These are phyloP conservation scores for Falcaria lacertinaria DNA, from an alignment of 2,888 invertebrate species.

Conservation along the genomic window DNA sequence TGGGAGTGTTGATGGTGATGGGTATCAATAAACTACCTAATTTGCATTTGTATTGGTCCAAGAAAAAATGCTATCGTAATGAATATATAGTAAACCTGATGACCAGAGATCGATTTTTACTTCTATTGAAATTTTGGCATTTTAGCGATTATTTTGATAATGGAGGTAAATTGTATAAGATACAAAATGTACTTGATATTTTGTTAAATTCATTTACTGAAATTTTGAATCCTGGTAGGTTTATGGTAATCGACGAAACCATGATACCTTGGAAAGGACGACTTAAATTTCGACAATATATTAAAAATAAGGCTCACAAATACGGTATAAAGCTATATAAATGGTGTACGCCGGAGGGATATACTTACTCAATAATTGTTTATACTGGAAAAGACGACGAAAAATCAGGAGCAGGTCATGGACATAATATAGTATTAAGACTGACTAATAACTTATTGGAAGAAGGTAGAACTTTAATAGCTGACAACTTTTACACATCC, in stretches of 20 bases:
- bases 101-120: no score
- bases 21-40: no score
- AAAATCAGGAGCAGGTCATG: conserved; percentile 10
- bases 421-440: conserved; percentile 14
- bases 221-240: not conserved
- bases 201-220: not conserved
- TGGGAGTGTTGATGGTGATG: no score
- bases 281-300: conserved; percentile 33
- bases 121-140: no score
- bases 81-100: no score
- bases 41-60: no score
- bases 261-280: conserved; percentile 35
- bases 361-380: conserved; percentile 18
- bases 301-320: conserved; percentile 30
- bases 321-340: conserved; percentile 38
- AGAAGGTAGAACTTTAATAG: conserved; percentile 15
- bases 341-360: conserved; percentile 28
- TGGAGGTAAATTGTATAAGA: not conserved
- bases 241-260: conserved; percentile 16
- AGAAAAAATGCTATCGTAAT: no score
- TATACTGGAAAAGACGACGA: conserved; percentile 20
- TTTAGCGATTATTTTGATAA: no score
- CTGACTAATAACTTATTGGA: conserved; percentile 12
- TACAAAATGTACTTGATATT: not conserved
- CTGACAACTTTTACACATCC: conserved; percentile 24